Percentiles rank a stretch among this genome's conserved stretches.
Evolutionary conservation across 2,888 invertebrate species (phyloP).

Genomic region (Tachina lurida): DNA sequence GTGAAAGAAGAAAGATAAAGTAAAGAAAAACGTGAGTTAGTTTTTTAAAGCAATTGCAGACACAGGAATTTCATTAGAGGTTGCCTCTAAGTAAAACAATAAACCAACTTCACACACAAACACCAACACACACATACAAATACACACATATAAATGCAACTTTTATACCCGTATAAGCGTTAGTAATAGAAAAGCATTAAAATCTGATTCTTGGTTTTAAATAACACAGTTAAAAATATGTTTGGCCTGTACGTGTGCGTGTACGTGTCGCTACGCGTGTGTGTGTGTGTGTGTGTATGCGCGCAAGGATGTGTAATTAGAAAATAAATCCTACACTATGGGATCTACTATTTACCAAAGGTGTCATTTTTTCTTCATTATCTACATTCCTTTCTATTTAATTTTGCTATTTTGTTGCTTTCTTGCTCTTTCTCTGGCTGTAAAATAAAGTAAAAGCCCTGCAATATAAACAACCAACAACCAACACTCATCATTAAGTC

Average conservation of each 20-base stretch:
- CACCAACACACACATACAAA: neutral
- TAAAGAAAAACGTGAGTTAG: conserved; percentile 34
- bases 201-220: conserved; percentile 53
- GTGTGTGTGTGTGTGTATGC: neutral
- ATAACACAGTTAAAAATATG: conserved; percentile 35
- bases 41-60: conserved; percentile 47
- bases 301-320: conserved; percentile 50
- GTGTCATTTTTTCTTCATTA: conserved; percentile 29
- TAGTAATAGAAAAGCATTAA: conserved; percentile 40
- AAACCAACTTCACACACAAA: conserved; percentile 38
- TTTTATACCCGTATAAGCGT: neutral
- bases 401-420: neutral
- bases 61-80: conserved; percentile 49
- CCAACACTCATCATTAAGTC: conserved; percentile 40
- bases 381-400: neutral
- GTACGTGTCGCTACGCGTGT: neutral
- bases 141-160: neutral
- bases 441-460: neutral
- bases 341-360: conserved; percentile 23
- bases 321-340: conserved; percentile 61
- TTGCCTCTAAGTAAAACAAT: conserved; percentile 51
- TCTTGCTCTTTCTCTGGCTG: neutral
- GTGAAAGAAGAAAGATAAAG: neutral
- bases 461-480: conserved; percentile 20
- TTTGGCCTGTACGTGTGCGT: neutral